A percentile compares a stretch with the other conserved stretches of the same genome.
These are phyloP conservation scores for Pangasius larnaudii DNA, from an alignment of 2,797 vertebrate species.

Conservation along the genomic window DNA sequence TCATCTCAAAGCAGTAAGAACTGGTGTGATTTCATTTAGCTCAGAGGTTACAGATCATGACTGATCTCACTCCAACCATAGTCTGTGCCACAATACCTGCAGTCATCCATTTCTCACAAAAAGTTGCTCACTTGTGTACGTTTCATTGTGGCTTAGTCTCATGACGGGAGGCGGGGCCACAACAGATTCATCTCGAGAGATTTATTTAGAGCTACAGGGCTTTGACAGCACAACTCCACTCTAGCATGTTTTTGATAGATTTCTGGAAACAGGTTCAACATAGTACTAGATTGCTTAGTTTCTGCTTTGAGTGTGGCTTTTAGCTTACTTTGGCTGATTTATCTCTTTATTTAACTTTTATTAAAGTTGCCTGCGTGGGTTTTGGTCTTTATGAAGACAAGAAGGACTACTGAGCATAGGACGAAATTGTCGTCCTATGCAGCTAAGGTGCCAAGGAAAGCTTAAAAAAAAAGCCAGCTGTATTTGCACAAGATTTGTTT, in stretches of 20 bases:
- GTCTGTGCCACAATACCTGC: conserved; percentile 17
- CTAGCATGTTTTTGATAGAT: conserved; percentile 72
- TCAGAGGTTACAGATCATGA: conserved; percentile 32
- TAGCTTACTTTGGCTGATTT: conserved; percentile 31
- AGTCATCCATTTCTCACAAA: conserved; percentile 45
- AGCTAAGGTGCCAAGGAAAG: not conserved
- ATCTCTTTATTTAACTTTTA: conserved; percentile 42
- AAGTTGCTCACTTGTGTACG: conserved; percentile 37
- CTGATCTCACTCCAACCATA: conserved; percentile 8
- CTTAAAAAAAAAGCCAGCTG: not conserved
- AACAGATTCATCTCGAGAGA: conserved; percentile 57
- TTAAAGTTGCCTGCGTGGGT: conserved; percentile 10
- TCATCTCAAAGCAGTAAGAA: conserved; percentile 40
- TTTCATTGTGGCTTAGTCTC: conserved; percentile 30
- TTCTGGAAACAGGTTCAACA: conserved; percentile 72
- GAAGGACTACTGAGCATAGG: not conserved
- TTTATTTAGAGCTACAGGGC: conserved; percentile 71
- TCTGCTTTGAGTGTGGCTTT: not conserved
- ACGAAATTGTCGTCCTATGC: too few species aligned
- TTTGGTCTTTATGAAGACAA: not conserved
- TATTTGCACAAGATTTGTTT: not conserved
- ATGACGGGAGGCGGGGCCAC: conserved; percentile 31
- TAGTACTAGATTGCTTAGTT: conserved; percentile 35
- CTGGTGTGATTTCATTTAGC: conserved; percentile 36
- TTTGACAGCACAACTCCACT: conserved; percentile 72